Evolutionary conservation across 2,888 invertebrate genomes (phyloP), one percentile per base, ranked within the genome.

Genomic region (Noctua comes): DNA sequence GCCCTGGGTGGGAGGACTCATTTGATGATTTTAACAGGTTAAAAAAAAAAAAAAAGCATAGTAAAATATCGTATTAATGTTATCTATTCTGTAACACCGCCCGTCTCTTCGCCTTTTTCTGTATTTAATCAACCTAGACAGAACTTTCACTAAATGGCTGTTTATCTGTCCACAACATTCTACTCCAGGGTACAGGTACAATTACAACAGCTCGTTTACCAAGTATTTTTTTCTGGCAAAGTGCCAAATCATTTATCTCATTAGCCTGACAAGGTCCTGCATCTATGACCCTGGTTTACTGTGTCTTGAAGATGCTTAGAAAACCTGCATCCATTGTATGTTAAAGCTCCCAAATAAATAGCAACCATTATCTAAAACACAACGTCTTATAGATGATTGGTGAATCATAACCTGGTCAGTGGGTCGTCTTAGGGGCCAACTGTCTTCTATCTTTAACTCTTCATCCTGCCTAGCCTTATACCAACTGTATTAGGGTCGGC

Each of bases 201-300:
- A 64, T 62, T 77, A 77, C 65, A 18, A 16, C 4, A 21, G 36
- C 16, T 65, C 18, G n/a, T 64, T 78, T 64, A 54, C 24, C 18
- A 36, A 48, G 36, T 54, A 13, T 7, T 62, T 64, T 74, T 69
- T 54, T 36, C 54, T 69, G 78, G 54, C 46, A 57, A 24, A 46
- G 2, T 46, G 46, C 54, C 64, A 78, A 65, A 10, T 69, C 54
- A 7, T 62, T 36, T 54, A 27, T 27, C 11, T 5, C 1, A n/a
- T 0, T 46, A 54, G 36, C 21, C 54, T n/a, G n/a, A 73, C 27
- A 59, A 68, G 27, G 10, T 40, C 16, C 16, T 54, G 21, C 11
- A 8, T 62, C n/a, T 2, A 46, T 27, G n/a, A n/a, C 57, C 54
- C 13, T 57, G n/a, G 5, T n/a, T 2, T n/a, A 57, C n/a, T 1